Evolutionary conservation across 2,888 invertebrate genomes (phyloP), one percentile per base, ranked within the genome.

Genomic region (Microplitis deprimator): DNA sequence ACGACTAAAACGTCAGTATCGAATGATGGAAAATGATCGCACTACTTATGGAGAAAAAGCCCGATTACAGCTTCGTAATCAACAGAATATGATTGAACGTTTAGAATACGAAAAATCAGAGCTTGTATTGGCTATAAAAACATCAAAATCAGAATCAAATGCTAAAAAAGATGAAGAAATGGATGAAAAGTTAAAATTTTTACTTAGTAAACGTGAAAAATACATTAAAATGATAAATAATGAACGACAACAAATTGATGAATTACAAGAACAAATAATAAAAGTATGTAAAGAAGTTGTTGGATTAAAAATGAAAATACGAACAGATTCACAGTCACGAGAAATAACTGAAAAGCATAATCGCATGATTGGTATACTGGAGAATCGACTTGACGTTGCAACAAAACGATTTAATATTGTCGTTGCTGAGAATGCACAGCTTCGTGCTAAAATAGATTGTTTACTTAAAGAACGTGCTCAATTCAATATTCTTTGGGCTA

Each of bases 21-120:
- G 96, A 17, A 94, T 96, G 82, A 96, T 96, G 95, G 96, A 96
- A 88, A 93, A 94, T 79, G 95, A 96, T 87, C 91, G 95, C 1
- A 91, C 92, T 10, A 92, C 93, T 0, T 95, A 95, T 85, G 92
- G 92, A 74, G 94, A 93, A 85, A 94, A 95, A 85, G 93, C 93
- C 38, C 93, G 93, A 83, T 92, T 93, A 6, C 92, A 94, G 79
- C 90, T 94, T 38, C 91, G 92, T 73, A 93, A 93, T 87, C 94
- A 94, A 87, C 91, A 92, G 83, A 92, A 92, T 84, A 92, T 94
- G 81, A 92, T 95, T 79, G 90, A 90, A 29, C 92, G 91, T 7
- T 90, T 95, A 59, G 92, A 92, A 81, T 89, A 90, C 20, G 95
- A 95, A 82, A 91, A 93, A 79, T 92, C 92, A 8, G 93, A 93